phyloP scores from a whole-genome alignment of 1,140 invertebrate genomes.

The Listronotus oregonensis region DNA sequence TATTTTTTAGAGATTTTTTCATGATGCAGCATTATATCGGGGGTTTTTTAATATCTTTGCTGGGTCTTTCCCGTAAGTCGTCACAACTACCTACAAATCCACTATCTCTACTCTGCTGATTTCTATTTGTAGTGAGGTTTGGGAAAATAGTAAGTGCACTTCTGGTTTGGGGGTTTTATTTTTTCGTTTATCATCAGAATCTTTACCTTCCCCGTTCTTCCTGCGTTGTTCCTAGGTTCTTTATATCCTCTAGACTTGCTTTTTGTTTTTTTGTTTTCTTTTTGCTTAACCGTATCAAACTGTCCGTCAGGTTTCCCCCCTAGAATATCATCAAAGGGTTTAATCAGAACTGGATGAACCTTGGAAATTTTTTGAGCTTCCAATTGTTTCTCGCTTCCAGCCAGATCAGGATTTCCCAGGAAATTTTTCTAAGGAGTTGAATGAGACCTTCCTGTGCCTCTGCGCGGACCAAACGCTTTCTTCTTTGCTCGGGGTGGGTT shows the following conservation, averaged over 20 bases:
- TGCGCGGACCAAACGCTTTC: constrained; percentile 78
- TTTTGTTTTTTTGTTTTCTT: constrained; percentile 74
- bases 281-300: constrained; percentile 81
- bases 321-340: constrained; percentile 72
- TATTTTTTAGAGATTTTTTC: constrained; percentile 63
- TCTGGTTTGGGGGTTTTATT: constrained; percentile 67
- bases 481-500: constrained; percentile 81
- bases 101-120: constrained; percentile 82
- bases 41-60: constrained; percentile 44
- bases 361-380: constrained; percentile 61
- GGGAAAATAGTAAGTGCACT: constrained; percentile 58
- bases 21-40: constrained; percentile 53
- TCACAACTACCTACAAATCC: constrained; percentile 88
- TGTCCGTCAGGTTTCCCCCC: constrained; percentile 71
- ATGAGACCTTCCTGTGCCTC: constrained; percentile 79
- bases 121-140: constrained; percentile 61
- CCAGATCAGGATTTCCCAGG: constrained; percentile 61
- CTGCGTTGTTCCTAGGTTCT: constrained; percentile 62
- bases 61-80: constrained; percentile 76
- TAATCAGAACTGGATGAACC: constrained; percentile 77
- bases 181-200: constrained; percentile 59
- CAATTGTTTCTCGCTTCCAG: constrained; percentile 60
- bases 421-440: constrained; percentile 82
- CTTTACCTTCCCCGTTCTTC: constrained; percentile 54
- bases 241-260: constrained; percentile 56